phyloP scores from a whole-genome alignment of 2,888 invertebrate genomes.

The Idaea straminata region DNA sequence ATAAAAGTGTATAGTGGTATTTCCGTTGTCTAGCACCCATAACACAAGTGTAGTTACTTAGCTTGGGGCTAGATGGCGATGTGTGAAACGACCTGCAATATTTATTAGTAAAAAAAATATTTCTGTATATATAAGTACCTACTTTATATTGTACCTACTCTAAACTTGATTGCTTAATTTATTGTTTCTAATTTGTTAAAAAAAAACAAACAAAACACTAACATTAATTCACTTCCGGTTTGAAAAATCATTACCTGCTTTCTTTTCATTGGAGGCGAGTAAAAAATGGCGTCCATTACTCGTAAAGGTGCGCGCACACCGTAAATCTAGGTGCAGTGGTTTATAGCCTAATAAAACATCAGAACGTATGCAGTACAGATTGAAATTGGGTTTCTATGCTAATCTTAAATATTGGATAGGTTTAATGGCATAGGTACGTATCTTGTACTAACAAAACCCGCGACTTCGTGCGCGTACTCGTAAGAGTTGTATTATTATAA shows the following conservation, averaged over 20 bases:
- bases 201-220: slow-evolving; percentile 18
- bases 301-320: not conserved
- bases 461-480: no score
- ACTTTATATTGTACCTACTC: no score
- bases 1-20: no score
- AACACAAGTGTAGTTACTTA: no score
- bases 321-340: not conserved
- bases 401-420: not conserved
- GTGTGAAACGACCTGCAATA: no score
- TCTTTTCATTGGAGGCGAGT: not conserved
- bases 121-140: no score
- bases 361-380: not conserved
- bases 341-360: not conserved
- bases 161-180: no score
- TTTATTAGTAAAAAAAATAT: no score
- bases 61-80: no score
- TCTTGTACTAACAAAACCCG: not conserved
- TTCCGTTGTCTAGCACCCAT: no score
- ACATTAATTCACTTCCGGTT: slow-evolving; percentile 3
- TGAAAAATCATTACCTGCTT: slow-evolving; percentile 6
- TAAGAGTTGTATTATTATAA: no score
- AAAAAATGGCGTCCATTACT: not conserved
- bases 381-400: not conserved
- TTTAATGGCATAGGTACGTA: not conserved
- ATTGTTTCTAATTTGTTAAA: not conserved